Conservation (phyloP, 1,140 invertebrate species). For the Centruroides sculpturatus region DNA sequence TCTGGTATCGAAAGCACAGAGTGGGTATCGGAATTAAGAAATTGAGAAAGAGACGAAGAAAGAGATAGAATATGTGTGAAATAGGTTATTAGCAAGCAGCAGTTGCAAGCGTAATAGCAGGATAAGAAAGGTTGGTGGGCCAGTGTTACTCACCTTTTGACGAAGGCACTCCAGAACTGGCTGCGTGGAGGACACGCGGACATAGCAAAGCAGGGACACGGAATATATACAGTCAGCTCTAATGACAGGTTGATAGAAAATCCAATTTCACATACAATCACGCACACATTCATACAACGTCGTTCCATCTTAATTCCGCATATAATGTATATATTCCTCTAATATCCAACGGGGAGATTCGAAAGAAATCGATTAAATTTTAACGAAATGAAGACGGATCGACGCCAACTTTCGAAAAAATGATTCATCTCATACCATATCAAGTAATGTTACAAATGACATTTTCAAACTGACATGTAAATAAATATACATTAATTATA, state of each 20-base stretch:
- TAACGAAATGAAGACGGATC: no score
- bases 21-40: not conserved
- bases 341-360: no score
- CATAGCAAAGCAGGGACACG: slow-evolving; percentile 16
- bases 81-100: not conserved
- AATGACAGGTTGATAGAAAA: slow-evolving; percentile 12
- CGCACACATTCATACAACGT: slow-evolving; percentile 5
- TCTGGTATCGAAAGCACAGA: no score
- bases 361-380: no score
- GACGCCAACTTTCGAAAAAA: no score
- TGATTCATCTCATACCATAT: no score
- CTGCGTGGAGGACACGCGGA: slow-evolving; percentile 14
- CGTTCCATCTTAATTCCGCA: no score
- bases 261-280: slow-evolving; percentile 2
- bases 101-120: not conserved
- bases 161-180: slow-evolving; percentile 86
- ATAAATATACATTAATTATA: no score
- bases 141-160: slow-evolving; percentile 70
- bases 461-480: no score
- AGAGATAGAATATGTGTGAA: not conserved
- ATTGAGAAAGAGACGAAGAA: not conserved
- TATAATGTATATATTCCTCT: no score
- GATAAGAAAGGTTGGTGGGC: slow-evolving; percentile 1
- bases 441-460: no score
- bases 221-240: slow-evolving; percentile 14